Conservation (phyloP, 1,140 invertebrate genomes). For the Drosophila pseudoobscura region DNA sequence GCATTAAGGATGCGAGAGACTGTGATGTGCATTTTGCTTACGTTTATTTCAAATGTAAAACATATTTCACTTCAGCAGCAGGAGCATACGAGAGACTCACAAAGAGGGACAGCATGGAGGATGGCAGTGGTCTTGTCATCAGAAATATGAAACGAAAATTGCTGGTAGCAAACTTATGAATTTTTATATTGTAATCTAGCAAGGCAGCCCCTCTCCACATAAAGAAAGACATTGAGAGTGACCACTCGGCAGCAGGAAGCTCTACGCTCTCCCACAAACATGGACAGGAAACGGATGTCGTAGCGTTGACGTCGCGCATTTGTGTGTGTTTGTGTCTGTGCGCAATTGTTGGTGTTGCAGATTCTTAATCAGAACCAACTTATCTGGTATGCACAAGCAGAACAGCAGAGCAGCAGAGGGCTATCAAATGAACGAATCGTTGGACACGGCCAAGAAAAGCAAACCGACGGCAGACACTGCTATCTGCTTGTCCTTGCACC, state of each 20-base stretch:
- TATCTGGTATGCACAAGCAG: conserved; percentile 70
- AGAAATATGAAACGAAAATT: conserved; percentile 35
- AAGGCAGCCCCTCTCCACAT: conserved; percentile 16
- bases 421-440: conserved; percentile 63
- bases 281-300: background rate
- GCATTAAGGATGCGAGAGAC: conserved; percentile 38
- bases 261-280: no score
- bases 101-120: conserved; percentile 1
- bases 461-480: conserved; percentile 45
- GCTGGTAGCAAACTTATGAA: conserved; percentile 52
- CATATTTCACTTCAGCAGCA: conserved; percentile 19
- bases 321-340: conserved; percentile 7
- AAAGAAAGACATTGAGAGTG: conserved; percentile 30
- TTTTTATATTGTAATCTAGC: conserved; percentile 49
- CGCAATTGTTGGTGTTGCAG: conserved; percentile 44
- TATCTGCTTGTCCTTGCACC: conserved; percentile 54
- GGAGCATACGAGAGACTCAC: conserved; percentile 7
- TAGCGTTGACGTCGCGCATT: conserved; percentile 8
- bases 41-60: conserved; percentile 62
- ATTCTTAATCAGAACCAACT: conserved; percentile 76
- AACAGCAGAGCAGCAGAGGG: conserved; percentile 24
- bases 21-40: conserved; percentile 57
- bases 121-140: conserved; percentile 41
- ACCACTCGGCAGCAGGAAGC: conserved; percentile 23
- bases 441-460: conserved; percentile 49